A percentile compares a stretch with the other conserved stretches of the same genome.
These are phyloP conservation scores for Dolichoris vasculosae DNA, from an alignment of 1,140 invertebrate genomes.

Conservation along the genomic window DNA sequence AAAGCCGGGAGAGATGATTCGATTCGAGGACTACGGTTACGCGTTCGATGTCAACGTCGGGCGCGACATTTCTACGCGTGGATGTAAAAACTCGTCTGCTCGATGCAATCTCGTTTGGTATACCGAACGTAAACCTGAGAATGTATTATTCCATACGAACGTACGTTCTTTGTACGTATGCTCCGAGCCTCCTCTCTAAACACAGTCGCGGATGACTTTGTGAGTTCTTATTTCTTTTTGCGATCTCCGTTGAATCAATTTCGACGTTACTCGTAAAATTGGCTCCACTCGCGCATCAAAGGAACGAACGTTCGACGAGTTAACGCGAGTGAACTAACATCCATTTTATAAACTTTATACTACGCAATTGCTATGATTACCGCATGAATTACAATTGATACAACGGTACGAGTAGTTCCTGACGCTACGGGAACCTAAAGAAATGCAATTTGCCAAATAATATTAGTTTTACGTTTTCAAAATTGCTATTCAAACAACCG, in stretches of 20 bases:
- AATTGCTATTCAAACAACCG: not conserved
- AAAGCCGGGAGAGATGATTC: slow-evolving; percentile 62
- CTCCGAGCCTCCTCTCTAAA: too few relatives aligned
- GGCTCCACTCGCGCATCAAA: not conserved
- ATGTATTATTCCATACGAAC: not conserved
- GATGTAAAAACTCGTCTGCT: too few relatives aligned
- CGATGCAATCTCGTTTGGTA: too few relatives aligned
- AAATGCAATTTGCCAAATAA: not conserved
- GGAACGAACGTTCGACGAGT: not conserved
- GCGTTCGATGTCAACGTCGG: not conserved
- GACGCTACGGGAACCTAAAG: not conserved
- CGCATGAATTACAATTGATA: slow-evolving; percentile 1
- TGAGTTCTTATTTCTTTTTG: not conserved
- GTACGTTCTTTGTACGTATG: too few relatives aligned
- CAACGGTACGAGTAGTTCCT: not conserved
- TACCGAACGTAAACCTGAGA: not conserved
- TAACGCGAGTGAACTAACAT: not conserved
- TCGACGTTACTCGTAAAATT: not conserved
- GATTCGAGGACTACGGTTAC: slow-evolving; percentile 63
- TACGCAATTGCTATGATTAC: not conserved
- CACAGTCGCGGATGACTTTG: not conserved
- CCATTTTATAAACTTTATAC: not conserved
- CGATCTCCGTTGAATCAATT: not conserved
- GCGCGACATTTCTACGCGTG: not conserved
- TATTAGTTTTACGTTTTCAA: not conserved